Conservation (phyloP, 2,113 vertebrate genomes). For the Gnathonemus longibarbis region DNA sequence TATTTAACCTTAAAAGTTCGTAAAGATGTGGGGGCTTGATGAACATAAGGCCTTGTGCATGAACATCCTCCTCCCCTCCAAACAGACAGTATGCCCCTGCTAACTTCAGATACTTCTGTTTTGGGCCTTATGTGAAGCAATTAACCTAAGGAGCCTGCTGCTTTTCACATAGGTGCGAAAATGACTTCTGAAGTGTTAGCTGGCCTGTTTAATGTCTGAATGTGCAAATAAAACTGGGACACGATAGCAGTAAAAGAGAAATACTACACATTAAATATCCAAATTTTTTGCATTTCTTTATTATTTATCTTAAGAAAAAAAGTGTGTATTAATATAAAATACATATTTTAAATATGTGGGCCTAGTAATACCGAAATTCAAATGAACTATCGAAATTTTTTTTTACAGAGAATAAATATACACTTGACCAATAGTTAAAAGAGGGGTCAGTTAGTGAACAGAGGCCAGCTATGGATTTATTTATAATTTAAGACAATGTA, state of each 20-base stretch:
- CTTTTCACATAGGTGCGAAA: background rate
- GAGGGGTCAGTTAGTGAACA: background rate
- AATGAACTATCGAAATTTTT: background rate
- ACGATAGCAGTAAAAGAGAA: background rate
- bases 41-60: background rate
- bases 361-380: background rate
- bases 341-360: background rate
- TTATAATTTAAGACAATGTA: background rate
- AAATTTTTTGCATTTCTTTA: background rate
- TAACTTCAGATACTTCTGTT: background rate
- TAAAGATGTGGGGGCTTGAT: background rate
- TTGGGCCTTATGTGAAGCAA: background rate
- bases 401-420: background rate
- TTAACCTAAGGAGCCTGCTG: background rate
- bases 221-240: background rate
- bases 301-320: background rate
- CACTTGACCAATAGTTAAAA: background rate
- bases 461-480: background rate
- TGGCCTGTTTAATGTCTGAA: background rate
- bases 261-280: background rate
- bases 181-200: background rate
- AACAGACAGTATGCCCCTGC: background rate
- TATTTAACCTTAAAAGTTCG: background rate
- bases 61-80: background rate
- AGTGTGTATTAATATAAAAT: background rate